Conservation (phyloP, 2,797 vertebrate genomes). For the Paguma larvata region DNA sequence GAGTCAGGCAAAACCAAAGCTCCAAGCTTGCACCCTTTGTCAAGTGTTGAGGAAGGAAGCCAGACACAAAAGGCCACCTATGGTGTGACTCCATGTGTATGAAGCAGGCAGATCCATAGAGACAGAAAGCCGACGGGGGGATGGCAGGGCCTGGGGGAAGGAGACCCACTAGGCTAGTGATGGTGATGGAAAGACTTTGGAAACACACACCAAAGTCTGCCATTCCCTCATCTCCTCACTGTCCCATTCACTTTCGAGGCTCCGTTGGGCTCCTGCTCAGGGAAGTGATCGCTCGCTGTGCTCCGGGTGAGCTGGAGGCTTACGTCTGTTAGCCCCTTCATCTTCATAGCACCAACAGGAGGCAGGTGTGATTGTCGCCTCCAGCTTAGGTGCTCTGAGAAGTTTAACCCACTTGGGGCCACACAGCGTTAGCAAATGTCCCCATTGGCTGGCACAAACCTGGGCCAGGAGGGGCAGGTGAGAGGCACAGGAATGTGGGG, state of each 20-base stretch:
- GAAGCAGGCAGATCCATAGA: not conserved
- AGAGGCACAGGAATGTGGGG: not conserved
- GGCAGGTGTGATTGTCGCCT: not conserved
- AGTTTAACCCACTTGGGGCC: not conserved
- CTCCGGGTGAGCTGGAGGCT: not conserved
- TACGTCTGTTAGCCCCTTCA: not conserved
- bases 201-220: not conserved
- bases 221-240: not conserved
- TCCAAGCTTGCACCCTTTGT: not conserved
- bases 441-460: not conserved
- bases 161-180: no score
- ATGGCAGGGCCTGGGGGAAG: not conserved
- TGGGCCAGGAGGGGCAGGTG: not conserved
- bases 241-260: not conserved
- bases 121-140: not conserved
- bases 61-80: not conserved
- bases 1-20: not conserved
- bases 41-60: not conserved
- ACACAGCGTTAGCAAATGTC: not conserved
- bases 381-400: not conserved
- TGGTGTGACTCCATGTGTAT: not conserved
- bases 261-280: not conserved
- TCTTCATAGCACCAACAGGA: not conserved
- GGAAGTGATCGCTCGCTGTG: not conserved
- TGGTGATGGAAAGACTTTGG: not conserved